Conservation (phyloP, 2,113 vertebrate species). For the Phylloscopus trochiloides region DNA sequence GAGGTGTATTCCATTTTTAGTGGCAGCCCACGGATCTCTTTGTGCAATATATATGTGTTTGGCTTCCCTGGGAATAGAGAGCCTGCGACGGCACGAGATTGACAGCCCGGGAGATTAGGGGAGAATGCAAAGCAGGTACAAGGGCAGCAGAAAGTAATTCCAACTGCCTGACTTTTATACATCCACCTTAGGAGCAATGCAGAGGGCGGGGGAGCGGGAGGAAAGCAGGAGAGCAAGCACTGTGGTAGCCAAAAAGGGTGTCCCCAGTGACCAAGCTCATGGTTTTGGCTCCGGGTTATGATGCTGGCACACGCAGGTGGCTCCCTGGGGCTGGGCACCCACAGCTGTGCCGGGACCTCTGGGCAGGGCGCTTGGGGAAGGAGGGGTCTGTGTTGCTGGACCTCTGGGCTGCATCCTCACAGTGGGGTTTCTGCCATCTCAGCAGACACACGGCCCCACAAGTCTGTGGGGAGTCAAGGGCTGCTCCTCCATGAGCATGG, state of each 20-base stretch:
- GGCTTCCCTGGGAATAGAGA: slow-evolving; percentile 34
- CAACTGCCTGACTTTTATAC: neutral
- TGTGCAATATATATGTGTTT: slow-evolving; percentile 22
- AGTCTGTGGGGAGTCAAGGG: neutral
- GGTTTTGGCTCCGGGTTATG: neutral
- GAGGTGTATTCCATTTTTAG: slow-evolving; percentile 42
- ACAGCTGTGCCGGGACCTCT: neutral
- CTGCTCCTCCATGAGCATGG: neutral
- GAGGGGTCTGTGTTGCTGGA: accelerated
- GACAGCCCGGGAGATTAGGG: slow-evolving; percentile 27
- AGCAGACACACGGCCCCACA: neutral
- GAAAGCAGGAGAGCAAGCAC: neutral
- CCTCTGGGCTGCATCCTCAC: accelerated
- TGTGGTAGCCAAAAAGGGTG: neutral
- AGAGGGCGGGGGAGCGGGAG: neutral
- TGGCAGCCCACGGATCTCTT: neutral
- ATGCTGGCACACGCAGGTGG: accelerated
- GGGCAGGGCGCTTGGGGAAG: neutral
- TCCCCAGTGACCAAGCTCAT: neutral
- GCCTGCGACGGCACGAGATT: neutral
- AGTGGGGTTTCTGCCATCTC: accelerated
- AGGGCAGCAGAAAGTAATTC: slow-evolving; percentile 7
- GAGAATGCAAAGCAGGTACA: slow-evolving; percentile 48
- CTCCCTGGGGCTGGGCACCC: neutral
- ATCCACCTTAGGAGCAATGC: neutral